These are phyloP conservation scores for Nezara viridula DNA, from an alignment of 2,888 invertebrate species.

Conservation along the genomic window DNA sequence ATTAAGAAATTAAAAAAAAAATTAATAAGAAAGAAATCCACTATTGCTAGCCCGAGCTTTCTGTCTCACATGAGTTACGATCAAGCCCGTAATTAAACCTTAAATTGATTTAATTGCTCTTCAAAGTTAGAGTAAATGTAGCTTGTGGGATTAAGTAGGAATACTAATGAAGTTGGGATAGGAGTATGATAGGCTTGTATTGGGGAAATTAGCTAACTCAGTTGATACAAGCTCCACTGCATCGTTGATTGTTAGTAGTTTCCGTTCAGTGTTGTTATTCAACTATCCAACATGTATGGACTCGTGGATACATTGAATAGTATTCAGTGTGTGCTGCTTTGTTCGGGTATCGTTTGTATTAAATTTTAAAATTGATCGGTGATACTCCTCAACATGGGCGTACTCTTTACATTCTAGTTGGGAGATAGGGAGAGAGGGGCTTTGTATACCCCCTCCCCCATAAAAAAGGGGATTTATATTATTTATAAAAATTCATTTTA, in stretches of 20 bases:
- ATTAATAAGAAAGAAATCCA: too few relatives aligned
- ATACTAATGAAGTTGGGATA: neutral
- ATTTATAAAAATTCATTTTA: too few relatives aligned
- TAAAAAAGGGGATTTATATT: too few relatives aligned
- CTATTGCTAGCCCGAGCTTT: too few relatives aligned
- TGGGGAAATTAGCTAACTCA: conserved; percentile 3
- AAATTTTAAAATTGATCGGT: neutral
- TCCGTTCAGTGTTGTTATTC: neutral
- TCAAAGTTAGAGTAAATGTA: neutral
- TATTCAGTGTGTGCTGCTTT: neutral
- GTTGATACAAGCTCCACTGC: neutral
- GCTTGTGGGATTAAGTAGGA: neutral
- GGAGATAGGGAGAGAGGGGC: too few relatives aligned
- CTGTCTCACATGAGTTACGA: too few relatives aligned
- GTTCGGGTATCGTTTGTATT: neutral
- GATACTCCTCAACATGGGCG: neutral
- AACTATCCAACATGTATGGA: neutral
- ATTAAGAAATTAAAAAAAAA: too few relatives aligned
- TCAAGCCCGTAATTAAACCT: too few relatives aligned
- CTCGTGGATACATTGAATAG: neutral
- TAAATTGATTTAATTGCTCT: too few relatives aligned
- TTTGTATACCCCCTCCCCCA: too few relatives aligned
- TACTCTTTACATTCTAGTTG: too few relatives aligned
- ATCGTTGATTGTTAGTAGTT: neutral
- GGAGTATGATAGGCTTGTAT: conserved; percentile 2